Evolutionary conservation across 2,888 invertebrate species (phyloP).

Genomic region (Oegoconia quadripuncta): DNA sequence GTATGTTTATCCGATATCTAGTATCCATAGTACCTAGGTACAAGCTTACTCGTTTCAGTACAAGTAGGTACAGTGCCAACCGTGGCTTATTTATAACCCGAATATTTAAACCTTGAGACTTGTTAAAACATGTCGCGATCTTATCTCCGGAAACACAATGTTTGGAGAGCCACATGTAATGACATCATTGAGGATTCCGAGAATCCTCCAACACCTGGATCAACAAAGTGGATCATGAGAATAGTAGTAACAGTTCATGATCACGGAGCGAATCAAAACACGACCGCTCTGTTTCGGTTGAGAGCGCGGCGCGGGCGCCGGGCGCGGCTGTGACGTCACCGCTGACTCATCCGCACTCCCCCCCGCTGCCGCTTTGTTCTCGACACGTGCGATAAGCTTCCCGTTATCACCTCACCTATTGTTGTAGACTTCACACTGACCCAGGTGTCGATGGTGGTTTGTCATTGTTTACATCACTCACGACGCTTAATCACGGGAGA

Average conservation of each 20-base stretch:
- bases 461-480: slow-evolving; percentile 7
- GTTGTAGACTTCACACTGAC: slow-evolving; percentile 5
- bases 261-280: slow-evolving; percentile 10
- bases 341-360: slow-evolving; percentile 8
- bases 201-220: slow-evolving; percentile 3
- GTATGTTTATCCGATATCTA: too few species aligned
- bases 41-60: too few species aligned
- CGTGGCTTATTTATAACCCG: too few species aligned
- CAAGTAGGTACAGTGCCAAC: too few species aligned
- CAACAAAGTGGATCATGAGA: slow-evolving; percentile 6
- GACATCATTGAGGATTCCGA: neutral
- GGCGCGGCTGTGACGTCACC: slow-evolving; percentile 15
- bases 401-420: slow-evolving; percentile 3
- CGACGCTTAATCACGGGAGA: too few species aligned
- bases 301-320: slow-evolving; percentile 9
- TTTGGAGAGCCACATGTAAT: too few species aligned
- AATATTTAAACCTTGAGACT: neutral
- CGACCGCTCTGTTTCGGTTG: slow-evolving; percentile 8
- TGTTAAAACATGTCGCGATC: neutral
- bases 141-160: too few species aligned
- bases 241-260: slow-evolving; percentile 4
- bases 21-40: too few species aligned
- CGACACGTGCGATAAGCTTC: slow-evolving; percentile 11
- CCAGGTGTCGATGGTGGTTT: slow-evolving; percentile 9
- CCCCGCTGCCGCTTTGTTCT: slow-evolving; percentile 6